Conservation (phyloP, 1,140 invertebrate genomes). For the Lineus longissimus region DNA sequence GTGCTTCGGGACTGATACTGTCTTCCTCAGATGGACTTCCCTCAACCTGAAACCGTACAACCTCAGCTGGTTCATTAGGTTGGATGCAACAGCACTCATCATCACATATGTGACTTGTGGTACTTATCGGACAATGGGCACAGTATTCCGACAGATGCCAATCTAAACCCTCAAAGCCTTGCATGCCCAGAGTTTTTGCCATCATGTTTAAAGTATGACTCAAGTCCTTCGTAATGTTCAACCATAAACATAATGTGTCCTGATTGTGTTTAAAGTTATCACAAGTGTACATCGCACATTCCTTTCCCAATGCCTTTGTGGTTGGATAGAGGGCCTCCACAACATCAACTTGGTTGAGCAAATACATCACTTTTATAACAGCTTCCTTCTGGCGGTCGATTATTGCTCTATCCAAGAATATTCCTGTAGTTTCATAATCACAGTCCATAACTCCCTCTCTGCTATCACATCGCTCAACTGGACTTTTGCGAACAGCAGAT, state of each 20-base stretch:
- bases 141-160: constrained; percentile 44
- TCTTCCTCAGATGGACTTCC: neutral
- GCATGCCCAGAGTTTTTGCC: constrained; percentile 67
- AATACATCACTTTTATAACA: constrained; percentile 66
- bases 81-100: neutral
- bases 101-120: neutral
- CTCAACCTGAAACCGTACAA: constrained; percentile 4
- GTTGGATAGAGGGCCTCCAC: constrained; percentile 79
- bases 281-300: constrained; percentile 70
- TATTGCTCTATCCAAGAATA: constrained; percentile 25
- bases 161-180: constrained; percentile 40
- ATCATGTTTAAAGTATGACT: constrained; percentile 74
- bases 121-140: too few species aligned
- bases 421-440: constrained; percentile 11
- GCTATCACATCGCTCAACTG: neutral
- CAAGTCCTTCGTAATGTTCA: constrained; percentile 80
- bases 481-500: constrained; percentile 3
- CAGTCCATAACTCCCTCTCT: constrained; percentile 3
- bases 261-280: constrained; percentile 65
- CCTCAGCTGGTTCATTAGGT: neutral
- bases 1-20: neutral
- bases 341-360: constrained; percentile 70
- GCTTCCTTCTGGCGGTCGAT: constrained; percentile 55
- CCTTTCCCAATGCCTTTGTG: constrained; percentile 68
- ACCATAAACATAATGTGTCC: constrained; percentile 82